Base-by-base conservation (phyloP, 2,113 vertebrate genomes). In the Sebastes schlegelii region DNA sequence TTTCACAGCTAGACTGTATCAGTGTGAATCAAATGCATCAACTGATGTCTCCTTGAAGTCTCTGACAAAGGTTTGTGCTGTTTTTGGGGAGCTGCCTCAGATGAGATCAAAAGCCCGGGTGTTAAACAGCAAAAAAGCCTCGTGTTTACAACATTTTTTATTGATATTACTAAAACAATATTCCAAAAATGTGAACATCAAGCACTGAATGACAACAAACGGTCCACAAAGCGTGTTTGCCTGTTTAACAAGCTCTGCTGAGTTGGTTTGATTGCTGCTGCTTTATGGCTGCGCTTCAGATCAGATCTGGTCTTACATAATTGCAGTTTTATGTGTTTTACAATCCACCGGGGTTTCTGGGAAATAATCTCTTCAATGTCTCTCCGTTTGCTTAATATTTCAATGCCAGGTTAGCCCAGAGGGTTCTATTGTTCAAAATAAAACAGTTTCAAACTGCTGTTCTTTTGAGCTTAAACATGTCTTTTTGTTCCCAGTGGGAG, bases 11-110 rank as follows among this genome's bases (percentile, higher is more conserved):
- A 26, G 34, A 73, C 13, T 16, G n/a, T 52, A 65, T 72, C 77
- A 60, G 43, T 54, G 23, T 52, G 71, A 46, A 80, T 71, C 66
- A 75, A 63, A 82, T 69, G 54, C 63, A 81, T 73, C 58, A 49
- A 6, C 79, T 69, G 69, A 79, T 55, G 71, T 60, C 43, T 81
- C 58, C 57, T 75, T 85, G 57, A 80, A 74, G 71, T 67, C 66
- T 55, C 76, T 67, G 79, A 83, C 40, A 77, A 82, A 72, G 51
- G 54, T 84, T 81, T 79, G 80, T 68, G 46, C 45, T 74, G 58
- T 45, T 77, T 71, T 77, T n/a, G 66, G 76, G 66, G 40, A 69
- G 80, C 70, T 74, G 70, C 55, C 69, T 77, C 64, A 77, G 67
- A 58, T 51, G 14, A 70, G 62, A 82, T 79, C 62, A 82, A 79